Percentiles rank a stretch among this genome's conserved stretches.
These are phyloP conservation scores for Drosophila kurseongensis DNA, from an alignment of 1,140 invertebrate species.

Conservation along the genomic window DNA sequence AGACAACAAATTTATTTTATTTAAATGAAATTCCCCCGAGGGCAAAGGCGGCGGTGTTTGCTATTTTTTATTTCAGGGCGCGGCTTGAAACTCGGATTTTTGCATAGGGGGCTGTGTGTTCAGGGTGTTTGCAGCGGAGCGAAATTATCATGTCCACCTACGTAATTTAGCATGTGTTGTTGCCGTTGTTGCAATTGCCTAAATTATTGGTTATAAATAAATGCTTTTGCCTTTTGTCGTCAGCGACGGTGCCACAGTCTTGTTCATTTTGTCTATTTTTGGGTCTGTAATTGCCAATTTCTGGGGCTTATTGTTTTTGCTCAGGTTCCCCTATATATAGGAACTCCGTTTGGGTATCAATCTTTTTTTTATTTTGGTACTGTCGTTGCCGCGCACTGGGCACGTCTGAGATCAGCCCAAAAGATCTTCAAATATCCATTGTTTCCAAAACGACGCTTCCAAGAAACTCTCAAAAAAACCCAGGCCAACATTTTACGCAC, in stretches of 20 bases:
- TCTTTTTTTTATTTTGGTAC: constrained; percentile 12
- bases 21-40: constrained; percentile 70
- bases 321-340: constrained; percentile 17
- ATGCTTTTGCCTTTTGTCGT: constrained; percentile 45
- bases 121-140: constrained; percentile 58
- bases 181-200: constrained; percentile 37
- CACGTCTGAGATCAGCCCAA: constrained; percentile 21
- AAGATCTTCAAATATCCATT: constrained; percentile 46
- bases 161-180: constrained; percentile 74
- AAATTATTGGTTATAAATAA: constrained; percentile 80
- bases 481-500: constrained; percentile 55
- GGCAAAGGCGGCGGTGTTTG: constrained; percentile 37
- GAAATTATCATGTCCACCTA: constrained; percentile 80
- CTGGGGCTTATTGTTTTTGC: constrained; percentile 11
- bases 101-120: constrained; percentile 27
- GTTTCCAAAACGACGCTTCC: constrained; percentile 45
- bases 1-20: constrained; percentile 76
- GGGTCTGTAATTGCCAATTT: constrained; percentile 65
- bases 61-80: constrained; percentile 65
- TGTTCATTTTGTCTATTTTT: constrained; percentile 70
- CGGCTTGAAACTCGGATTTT: constrained; percentile 58
- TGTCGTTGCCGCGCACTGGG: background rate
- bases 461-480: constrained; percentile 45
- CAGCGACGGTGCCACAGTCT: constrained; percentile 18
- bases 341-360: constrained; percentile 5